These are phyloP conservation scores for Mystacides longicornis DNA, from an alignment of 2,888 invertebrate genomes.

Conservation along the genomic window DNA sequence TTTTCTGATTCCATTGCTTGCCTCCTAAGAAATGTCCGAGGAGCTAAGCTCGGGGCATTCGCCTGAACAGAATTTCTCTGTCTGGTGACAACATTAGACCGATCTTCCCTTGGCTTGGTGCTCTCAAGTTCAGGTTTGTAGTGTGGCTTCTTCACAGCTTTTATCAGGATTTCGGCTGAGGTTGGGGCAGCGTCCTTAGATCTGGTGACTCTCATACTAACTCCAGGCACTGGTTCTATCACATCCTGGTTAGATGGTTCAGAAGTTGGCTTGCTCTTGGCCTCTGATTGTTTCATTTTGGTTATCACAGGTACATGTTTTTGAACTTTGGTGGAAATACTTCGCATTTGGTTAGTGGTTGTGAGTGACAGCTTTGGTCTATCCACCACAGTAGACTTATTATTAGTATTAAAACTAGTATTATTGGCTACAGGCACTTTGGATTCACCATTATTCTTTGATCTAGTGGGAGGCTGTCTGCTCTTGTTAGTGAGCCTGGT, in stretches of 20 bases:
- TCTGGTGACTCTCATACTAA: slow-evolving; percentile 19
- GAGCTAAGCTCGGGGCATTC: slow-evolving; percentile 3
- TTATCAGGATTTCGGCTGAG: slow-evolving; percentile 11
- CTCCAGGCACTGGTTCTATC: neutral
- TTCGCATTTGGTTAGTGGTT: neutral
- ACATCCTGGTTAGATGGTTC: slow-evolving; percentile 2
- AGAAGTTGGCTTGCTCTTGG: slow-evolving; percentile 3
- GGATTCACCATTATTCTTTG: slow-evolving; percentile 11
- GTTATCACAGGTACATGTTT: slow-evolving; percentile 15
- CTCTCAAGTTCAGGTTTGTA: neutral
- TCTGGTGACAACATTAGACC: slow-evolving; percentile 7
- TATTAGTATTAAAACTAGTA: slow-evolving; percentile 4
- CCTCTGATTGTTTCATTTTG: slow-evolving; percentile 18
- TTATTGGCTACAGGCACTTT: slow-evolving; percentile 27
- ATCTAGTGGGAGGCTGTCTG: slow-evolving; percentile 8
- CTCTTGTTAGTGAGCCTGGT: slow-evolving; percentile 31
- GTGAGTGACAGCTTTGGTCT: slow-evolving; percentile 30
- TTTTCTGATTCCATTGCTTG: slow-evolving; percentile 30
- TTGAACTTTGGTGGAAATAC: slow-evolving; percentile 11
- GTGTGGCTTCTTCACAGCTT: slow-evolving; percentile 13
- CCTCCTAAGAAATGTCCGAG: slow-evolving; percentile 24
- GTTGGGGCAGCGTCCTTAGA: slow-evolving; percentile 19
- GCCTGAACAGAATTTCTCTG: slow-evolving; percentile 1
- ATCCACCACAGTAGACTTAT: slow-evolving; percentile 31
- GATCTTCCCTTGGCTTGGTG: slow-evolving; percentile 9